Evolutionary conservation across 2,888 invertebrate genomes (phyloP).

Genomic region (Choristoneura rosaceana): DNA sequence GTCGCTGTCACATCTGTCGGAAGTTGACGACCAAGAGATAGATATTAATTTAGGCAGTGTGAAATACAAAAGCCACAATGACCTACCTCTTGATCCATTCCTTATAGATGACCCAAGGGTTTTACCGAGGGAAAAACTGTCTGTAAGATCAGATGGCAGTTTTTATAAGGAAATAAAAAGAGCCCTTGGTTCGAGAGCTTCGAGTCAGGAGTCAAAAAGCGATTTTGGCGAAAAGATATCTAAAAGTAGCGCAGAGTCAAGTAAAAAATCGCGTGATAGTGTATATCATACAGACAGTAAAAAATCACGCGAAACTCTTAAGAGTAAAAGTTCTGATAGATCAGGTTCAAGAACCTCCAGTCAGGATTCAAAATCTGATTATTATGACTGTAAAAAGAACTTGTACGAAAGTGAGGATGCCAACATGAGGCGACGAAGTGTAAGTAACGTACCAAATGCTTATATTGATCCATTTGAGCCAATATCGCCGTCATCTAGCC

Average conservation of each 20-base stretch:
- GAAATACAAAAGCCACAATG: conserved; percentile 88
- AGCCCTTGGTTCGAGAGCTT: conserved; percentile 87
- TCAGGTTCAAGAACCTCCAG: conserved; percentile 88
- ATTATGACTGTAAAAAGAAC: conserved; percentile 87
- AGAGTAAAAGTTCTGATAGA: conserved; percentile 86
- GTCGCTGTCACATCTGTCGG: conserved; percentile 83
- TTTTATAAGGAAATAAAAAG: conserved; percentile 90
- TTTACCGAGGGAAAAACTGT: conserved; percentile 89
- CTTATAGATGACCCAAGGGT: conserved; percentile 91
- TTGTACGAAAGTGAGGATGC: conserved; percentile 75
- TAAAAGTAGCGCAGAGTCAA: conserved; percentile 87
- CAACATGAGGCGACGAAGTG: conserved; percentile 65
- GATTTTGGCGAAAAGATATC: conserved; percentile 89
- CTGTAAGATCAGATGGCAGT: conserved; percentile 90
- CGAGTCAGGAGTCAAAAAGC: conserved; percentile 89
- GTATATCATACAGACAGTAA: conserved; percentile 88
- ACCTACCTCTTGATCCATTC: conserved; percentile 91
- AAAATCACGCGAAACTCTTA: conserved; percentile 87
- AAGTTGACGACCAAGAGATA: conserved; percentile 81
- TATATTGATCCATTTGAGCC: conserved; percentile 78
- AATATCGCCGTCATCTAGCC: conserved; percentile 87
- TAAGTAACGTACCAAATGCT: conserved; percentile 70
- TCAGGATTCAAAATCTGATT: conserved; percentile 90
- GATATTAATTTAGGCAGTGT: conserved; percentile 86
- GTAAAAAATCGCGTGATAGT: conserved; percentile 87